Evolutionary conservation across 2,888 invertebrate species (phyloP), one percentile per base, ranked within the genome.

Genomic region (Drosophila leonis): DNA sequence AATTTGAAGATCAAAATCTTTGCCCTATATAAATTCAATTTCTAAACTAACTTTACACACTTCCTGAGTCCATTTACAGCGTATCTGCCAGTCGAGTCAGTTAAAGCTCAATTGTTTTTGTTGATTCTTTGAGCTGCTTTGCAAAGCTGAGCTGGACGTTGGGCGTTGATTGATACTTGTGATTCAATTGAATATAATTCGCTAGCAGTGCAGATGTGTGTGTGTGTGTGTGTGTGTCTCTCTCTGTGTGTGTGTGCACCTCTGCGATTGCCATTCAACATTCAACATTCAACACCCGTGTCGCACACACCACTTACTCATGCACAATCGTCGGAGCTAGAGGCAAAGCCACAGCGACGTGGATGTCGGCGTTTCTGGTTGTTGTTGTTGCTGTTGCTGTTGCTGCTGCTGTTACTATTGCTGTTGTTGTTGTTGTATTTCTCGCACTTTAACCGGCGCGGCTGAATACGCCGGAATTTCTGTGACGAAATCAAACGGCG

Each of bases 401-500:
- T 24, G 24, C 24, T 24, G 24, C 4, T 24, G 13, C 13, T 33
- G 33, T 18, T 49, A 18, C 5, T 51, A 20, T 33, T 33, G 12
- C 15, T 51, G 33, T 8, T 51, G 7, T 9, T 35, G 51, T 15
- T 37, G 24, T 54, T 37, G 54, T 54, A 54, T 48, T 61, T 61
- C 52, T 62, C 54, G 82, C 68, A 83, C 83, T 84, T 84, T 80
- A 82, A 82, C 80, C 80, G 62, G 60, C 39, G 67, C 70, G 49
- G 59, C 51, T 75, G 55, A 65, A 69, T 85, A 77, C 72, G 78
- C 60, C 84, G 88, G 85, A 85, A 85, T 85, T 87, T 82, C 82
- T 78, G 80, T 89, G 91, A 90, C 90, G 89, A 90, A 90, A 90
- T 74, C 71, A 69, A 76, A 71, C 72, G 72, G 56, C 76, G 68